Conservation (phyloP, 2,113 vertebrate species). For the Saiga tatarica region DNA sequence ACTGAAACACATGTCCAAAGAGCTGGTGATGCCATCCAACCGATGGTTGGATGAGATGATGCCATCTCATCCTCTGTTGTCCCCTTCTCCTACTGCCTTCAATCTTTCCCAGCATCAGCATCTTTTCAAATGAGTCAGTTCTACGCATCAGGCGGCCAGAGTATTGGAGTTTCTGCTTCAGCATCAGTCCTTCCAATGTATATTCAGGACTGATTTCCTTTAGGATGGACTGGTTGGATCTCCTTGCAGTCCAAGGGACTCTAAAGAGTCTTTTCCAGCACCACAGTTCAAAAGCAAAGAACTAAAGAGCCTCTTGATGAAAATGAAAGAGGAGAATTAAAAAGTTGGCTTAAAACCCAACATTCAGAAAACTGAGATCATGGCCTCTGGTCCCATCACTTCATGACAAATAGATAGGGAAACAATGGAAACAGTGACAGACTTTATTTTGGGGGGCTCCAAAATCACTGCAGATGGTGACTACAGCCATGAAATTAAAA, state of each 20-base stretch:
- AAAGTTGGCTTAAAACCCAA: neutral
- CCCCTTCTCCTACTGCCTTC: neutral
- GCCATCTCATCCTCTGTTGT: neutral
- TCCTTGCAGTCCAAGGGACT: neutral
- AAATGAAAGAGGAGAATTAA: neutral
- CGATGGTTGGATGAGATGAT: neutral
- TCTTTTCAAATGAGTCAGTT: neutral
- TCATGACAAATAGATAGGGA: neutral
- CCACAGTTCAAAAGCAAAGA: neutral
- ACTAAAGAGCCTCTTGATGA: neutral
- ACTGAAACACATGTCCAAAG: neutral
- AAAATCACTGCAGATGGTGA: neutral
- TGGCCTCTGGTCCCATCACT: neutral
- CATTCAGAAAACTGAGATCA: neutral
- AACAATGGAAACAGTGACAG: neutral
- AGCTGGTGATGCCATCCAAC: neutral
- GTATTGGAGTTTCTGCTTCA: neutral
- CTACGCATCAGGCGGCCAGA: accelerated
- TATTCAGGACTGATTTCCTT: neutral
- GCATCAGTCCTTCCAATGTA: neutral
- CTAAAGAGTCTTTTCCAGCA: neutral
- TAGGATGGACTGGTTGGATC: neutral
- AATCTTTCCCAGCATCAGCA: neutral
- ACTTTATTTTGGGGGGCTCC: neutral
- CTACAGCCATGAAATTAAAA: neutral